Evolutionary conservation across 2,888 invertebrate species (phyloP), one percentile per base, ranked within the genome.

Genomic region (Holacanthella duospinosa): DNA sequence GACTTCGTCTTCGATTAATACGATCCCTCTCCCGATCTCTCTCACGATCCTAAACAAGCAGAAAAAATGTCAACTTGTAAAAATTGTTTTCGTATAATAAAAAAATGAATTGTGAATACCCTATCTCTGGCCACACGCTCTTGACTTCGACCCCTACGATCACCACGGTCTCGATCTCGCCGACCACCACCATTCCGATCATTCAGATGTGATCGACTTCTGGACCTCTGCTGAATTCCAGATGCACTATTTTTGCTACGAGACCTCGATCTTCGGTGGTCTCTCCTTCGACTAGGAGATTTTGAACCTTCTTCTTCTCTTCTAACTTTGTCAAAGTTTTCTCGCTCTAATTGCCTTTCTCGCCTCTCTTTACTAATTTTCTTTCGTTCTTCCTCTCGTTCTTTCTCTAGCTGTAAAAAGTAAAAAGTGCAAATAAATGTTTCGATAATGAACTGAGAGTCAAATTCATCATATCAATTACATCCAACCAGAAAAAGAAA

Each of bases 341-440:
- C 78, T 19, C 76, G 71, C 58, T 80, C 77, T 26, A 76, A 74
- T 65, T 78, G 77, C 55, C 75, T 72, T 60, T 75, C 76, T 55
- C 74, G 62, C n/a, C 74, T 63, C 59, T 74, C 73, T 27, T 75
- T 61, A 59, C 74, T 74, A 62, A 71, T 74, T 70, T 66, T 72
- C 71, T 73, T 75, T 69, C 84, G 80, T 73, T 80, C 80, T 54
- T 84, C 83, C 76, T 85, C 85, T 74, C 84, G 84, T 75, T 86
- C 85, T 77, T 86, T 86, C 77, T 87, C 87, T 79, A 86, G 85
- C 81, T 86, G 63, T 27, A 66, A 64, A 55, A 57, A 69, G 59
- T 27, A 61, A 48, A 64, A 57, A 61, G 1, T n/a, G n/a, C n/a
- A n/a, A n/a, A n/a, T n/a, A n/a, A 63, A 59, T 19, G 55, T 43